Conservation (phyloP, 2,888 invertebrate species). For the Spisula subtruncata region DNA sequence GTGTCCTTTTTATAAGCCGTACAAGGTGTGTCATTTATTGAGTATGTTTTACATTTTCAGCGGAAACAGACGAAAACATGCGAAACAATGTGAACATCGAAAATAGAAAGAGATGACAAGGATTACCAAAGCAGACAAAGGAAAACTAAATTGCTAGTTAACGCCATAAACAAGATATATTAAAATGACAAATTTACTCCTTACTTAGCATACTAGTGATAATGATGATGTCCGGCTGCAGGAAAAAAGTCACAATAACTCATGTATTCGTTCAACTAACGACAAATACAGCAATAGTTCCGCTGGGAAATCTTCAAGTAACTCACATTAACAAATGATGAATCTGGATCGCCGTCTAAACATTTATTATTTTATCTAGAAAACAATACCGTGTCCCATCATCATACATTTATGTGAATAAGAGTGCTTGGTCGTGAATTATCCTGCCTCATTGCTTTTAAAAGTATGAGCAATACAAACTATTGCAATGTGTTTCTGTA, state of each 20-base stretch:
- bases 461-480: background rate
- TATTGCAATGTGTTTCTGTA: background rate
- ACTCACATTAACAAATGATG: background rate
- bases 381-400: background rate
- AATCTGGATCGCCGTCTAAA: background rate
- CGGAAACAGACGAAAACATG: too few relatives aligned
- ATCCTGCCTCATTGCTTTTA: background rate
- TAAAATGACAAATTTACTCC: too few relatives aligned
- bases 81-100: too few relatives aligned
- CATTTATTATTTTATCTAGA: conserved; percentile 7
- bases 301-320: background rate
- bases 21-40: too few relatives aligned
- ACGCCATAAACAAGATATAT: background rate
- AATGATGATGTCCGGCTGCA: conserved; percentile 6
- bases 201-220: background rate
- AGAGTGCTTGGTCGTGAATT: background rate
- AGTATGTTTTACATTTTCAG: too few relatives aligned
- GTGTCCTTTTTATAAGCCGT: too few relatives aligned
- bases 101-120: too few relatives aligned
- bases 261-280: conserved; percentile 13
- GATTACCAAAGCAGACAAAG: background rate
- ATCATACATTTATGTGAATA: background rate
- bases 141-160: background rate
- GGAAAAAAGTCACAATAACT: conserved; percentile 19
- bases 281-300: conserved; percentile 2